phyloP scores from a whole-genome alignment of 2,113 vertebrate species.

The Sterrhoptilus dennistouni region DNA sequence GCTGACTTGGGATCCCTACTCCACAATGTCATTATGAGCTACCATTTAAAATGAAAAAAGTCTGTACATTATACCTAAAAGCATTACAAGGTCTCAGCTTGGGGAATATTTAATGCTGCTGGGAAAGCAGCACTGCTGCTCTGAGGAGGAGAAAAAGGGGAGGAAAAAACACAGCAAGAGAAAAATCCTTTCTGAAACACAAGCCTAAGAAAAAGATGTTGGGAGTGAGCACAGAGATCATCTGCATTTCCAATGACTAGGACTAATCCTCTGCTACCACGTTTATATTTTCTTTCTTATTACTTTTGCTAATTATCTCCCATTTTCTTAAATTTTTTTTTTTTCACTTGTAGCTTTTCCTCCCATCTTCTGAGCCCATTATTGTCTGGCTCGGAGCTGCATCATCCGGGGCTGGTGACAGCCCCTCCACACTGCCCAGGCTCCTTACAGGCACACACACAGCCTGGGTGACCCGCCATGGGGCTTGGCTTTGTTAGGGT shows the following conservation, averaged over 20 bases:
- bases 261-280: slow-evolving; percentile 30
- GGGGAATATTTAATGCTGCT: slow-evolving; percentile 38
- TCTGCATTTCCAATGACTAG: slow-evolving; percentile 63
- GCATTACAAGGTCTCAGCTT: slow-evolving; percentile 67
- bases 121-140: neutral
- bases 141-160: neutral
- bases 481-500: accelerated
- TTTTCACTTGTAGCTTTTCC: neutral
- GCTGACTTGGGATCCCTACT: slow-evolving; percentile 68
- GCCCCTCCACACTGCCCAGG: neutral
- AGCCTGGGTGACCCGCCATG: neutral
- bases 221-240: neutral
- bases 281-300: slow-evolving; percentile 25
- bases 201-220: slow-evolving; percentile 1
- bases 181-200: slow-evolving; percentile 47
- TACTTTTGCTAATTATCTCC: slow-evolving; percentile 33
- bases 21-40: slow-evolving; percentile 75
- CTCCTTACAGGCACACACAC: neutral
- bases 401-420: neutral
- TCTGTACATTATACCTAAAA: slow-evolving; percentile 73
- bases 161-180: neutral
- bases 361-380: neutral
- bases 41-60: slow-evolving; percentile 69
- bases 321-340: neutral
- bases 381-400: neutral